A percentile compares a stretch with the other conserved stretches of the same genome.
Evolutionary conservation across 2,888 invertebrate genomes (phyloP).

Genomic region (Ennomos quercinarius): DNA sequence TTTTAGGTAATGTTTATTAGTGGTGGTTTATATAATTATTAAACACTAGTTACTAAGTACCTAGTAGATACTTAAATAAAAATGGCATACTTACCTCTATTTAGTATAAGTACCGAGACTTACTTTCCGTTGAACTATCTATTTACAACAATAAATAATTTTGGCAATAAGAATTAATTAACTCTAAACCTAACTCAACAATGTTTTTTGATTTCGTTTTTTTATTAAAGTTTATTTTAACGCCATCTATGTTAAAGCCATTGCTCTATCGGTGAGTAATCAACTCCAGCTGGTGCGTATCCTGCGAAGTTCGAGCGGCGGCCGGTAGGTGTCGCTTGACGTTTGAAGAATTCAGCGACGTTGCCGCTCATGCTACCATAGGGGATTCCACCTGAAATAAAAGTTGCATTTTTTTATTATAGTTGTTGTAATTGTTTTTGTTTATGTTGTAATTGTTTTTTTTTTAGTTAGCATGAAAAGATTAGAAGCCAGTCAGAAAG

Average conservation of each 20-base stretch:
- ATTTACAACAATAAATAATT: conserved; percentile 28
- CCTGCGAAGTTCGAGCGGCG: conserved; percentile 44
- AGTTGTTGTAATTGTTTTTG: too few relatives aligned
- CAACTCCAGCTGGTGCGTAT: conserved; percentile 41
- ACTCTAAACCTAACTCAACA: background rate
- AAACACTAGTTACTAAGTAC: too few relatives aligned
- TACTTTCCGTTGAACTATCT: conserved; percentile 12
- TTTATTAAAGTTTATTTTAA: conserved; percentile 26
- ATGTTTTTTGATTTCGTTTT: background rate
- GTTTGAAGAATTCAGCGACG: conserved; percentile 77
- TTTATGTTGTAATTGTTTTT: too few relatives aligned
- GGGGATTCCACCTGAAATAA: conserved; percentile 85
- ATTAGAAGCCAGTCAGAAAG: too few relatives aligned
- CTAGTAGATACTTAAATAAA: background rate
- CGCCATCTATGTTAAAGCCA: conserved; percentile 64
- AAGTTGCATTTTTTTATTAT: background rate
- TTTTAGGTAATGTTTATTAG: too few relatives aligned
- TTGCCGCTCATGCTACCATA: conserved; percentile 87
- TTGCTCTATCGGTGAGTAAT: conserved; percentile 69
- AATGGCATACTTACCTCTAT: conserved; percentile 1
- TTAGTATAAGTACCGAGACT: background rate
- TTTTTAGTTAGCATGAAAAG: too few relatives aligned
- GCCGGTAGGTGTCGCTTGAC: conserved; percentile 60
- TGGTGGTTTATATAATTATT: too few relatives aligned
- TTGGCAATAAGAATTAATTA: conserved; percentile 8